Evolutionary conservation across 1,140 invertebrate genomes (phyloP).

Genomic region (Zaprionus ornatus): DNA sequence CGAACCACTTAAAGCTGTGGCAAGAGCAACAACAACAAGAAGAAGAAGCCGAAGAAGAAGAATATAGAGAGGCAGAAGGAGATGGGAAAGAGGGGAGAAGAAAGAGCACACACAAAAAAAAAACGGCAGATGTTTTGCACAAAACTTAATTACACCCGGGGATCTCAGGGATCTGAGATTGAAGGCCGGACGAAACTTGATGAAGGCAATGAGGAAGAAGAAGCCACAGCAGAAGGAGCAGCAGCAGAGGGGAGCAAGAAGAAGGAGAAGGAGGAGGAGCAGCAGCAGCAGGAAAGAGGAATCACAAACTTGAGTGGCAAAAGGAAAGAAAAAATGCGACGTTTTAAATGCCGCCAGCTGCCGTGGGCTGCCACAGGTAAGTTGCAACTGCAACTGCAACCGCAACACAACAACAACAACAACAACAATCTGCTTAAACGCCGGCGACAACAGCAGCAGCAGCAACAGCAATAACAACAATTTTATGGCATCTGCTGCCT

Average conservation of each 20-base stretch:
- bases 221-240: background rate
- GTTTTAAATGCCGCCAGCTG: constrained; percentile 62
- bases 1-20: constrained; percentile 41
- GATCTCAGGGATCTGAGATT: constrained; percentile 59
- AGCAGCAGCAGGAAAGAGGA: background rate
- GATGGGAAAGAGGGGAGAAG: constrained; percentile 11
- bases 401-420: constrained; percentile 36
- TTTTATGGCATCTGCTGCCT: constrained; percentile 63
- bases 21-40: constrained; percentile 10
- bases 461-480: constrained; percentile 50
- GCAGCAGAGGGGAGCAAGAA: too few species aligned
- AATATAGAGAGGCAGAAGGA: constrained; percentile 10
- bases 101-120: constrained; percentile 1
- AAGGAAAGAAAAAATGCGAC: constrained; percentile 25
- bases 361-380: constrained; percentile 53
- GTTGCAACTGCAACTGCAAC: constrained; percentile 54
- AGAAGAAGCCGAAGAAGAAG: constrained; percentile 10
- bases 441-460: constrained; percentile 53
- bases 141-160: constrained; percentile 74
- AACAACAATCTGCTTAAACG: constrained; percentile 58
- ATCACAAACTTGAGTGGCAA: constrained; percentile 2
- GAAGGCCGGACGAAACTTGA: constrained; percentile 53
- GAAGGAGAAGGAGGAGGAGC: background rate
- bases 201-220: constrained; percentile 17
- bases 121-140: constrained; percentile 72